Evolutionary conservation across 2,888 invertebrate genomes (phyloP), one percentile per base, ranked within the genome.

Genomic region (Caenorhabditis zanzibari): DNA sequence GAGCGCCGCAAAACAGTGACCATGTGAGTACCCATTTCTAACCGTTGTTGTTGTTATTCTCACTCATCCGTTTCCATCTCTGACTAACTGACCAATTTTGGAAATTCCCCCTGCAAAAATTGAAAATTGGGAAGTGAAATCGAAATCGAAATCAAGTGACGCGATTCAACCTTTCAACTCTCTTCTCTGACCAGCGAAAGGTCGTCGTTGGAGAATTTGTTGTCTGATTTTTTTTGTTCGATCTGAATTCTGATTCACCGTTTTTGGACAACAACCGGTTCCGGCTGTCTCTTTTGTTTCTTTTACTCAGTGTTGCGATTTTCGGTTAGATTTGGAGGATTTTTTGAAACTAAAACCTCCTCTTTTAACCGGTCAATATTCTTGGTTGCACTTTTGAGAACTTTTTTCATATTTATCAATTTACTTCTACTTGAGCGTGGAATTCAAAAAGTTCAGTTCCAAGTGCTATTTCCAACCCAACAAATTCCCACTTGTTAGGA

Each of bases 1-100:
- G 86, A 88, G 71, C 74, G 87, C 68, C 82, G 87, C 44, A 87
- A 85, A 74, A 87, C 87, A 47, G 81, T 87, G 56, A 85, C 82
- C 66, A 85, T 87, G 87, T 87, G 82, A 85, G 87, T 85, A 16
- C 64, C 32, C n/a, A 38, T 32, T 49, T 69, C 61, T 69, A n/a
- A 61, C 26, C 9, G 24, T 63, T n/a, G 47, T 49, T n/a, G 47
- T 49, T 12, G 32, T 56, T 58, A 10, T 58, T 71, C 19, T 47
- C 44, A 61, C 32, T 61, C 61, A 61, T 61, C 54, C 54, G 26
- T 54, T 26, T 41, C 38, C 38, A 24, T 61, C 38, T 35, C 38
- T 35, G 38, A 61, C 35, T 35, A 32, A 68, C 54, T 68, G 68
- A 44, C 63, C 63, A 41, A 63, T 59, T 52, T 47, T 38, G 3